Evolutionary conservation across 2,797 vertebrate genomes (phyloP), one percentile per base, ranked within the genome.

Genomic region (Bradypodion pumilum): DNA sequence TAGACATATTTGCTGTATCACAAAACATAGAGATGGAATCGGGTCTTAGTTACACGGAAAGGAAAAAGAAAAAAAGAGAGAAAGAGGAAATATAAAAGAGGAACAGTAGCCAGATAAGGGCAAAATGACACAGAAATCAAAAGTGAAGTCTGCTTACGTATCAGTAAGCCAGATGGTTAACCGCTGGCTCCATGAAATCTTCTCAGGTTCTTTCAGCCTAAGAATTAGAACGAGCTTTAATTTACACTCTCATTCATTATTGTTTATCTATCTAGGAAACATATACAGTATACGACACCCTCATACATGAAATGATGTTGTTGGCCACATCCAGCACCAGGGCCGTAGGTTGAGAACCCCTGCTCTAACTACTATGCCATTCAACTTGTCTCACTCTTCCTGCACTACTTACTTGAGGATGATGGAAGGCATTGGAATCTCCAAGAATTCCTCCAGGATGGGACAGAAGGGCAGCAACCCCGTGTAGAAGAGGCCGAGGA

Each of bases 341-440:
- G n/a, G n/a, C n/a, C n/a, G n/a, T n/a, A n/a, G n/a, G n/a, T n/a
- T n/a, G n/a, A n/a, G n/a, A n/a, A n/a, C n/a, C n/a, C n/a, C n/a
- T n/a, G n/a, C n/a, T n/a, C n/a, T n/a, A n/a, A n/a, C n/a, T n/a
- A n/a, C n/a, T n/a, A n/a, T n/a, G n/a, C n/a, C n/a, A n/a, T n/a
- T n/a, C n/a, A n/a, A n/a, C n/a, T n/a, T n/a, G n/a, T n/a, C n/a
- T n/a, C n/a, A n/a, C n/a, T n/a, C n/a, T n/a, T n/a, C n/a, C n/a
- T n/a, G n/a, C n/a, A n/a, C n/a, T 15, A 95, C 95, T 97, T 94
- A 99, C 99, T 99, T 99, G 91, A 97, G 94, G 78, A 97, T 94
- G 85, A 99, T 98, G 40, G 98, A 99, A 76, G 99, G 99, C 99
- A 99, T 99, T 56, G 98, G 98, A 81, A 99, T 98, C 95, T 99